These are phyloP conservation scores for Arrhamphus sclerolepis DNA, from an alignment of 2,797 vertebrate species.

Conservation along the genomic window DNA sequence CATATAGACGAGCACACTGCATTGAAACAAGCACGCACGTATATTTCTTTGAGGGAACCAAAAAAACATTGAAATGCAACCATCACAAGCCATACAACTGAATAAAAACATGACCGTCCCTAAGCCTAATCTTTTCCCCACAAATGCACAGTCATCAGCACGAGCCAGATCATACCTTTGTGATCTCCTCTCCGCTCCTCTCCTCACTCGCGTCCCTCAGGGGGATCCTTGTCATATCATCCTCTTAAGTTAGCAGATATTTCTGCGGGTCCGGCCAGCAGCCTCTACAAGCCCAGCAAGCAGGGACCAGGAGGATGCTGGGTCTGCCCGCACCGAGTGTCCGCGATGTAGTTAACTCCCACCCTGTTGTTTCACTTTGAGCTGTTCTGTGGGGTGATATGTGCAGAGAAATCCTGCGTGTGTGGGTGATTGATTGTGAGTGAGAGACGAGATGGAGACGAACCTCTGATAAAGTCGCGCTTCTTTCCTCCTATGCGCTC, in stretches of 20 bases:
- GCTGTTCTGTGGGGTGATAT: constrained; percentile 43
- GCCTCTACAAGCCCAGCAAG: constrained; percentile 4
- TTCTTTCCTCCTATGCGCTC: constrained; percentile 2
- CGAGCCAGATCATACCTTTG: constrained; percentile 57
- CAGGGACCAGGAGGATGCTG: constrained; percentile 24
- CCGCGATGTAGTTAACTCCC: constrained; percentile 56
- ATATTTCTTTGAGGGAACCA: background rate
- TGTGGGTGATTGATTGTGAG: constrained; percentile 2
- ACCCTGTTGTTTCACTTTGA: constrained; percentile 41
- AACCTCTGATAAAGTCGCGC: constrained; percentile 49
- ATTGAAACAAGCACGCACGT: constrained; percentile 3
- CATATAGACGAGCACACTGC: background rate
- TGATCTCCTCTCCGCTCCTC: constrained; percentile 30
- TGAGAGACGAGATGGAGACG: constrained; percentile 12
- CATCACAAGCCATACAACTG: background rate
- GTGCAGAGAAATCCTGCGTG: constrained; percentile 15
- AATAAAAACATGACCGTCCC: background rate
- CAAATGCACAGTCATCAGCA: constrained; percentile 35
- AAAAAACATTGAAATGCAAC: no score
- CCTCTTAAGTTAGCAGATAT: constrained; percentile 43
- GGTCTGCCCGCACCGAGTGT: constrained; percentile 45
- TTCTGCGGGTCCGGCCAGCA: constrained; percentile 35
- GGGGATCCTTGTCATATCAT: constrained; percentile 46
- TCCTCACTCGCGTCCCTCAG: constrained; percentile 26
- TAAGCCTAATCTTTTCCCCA: background rate